Percentiles rank a stretch among this genome's conserved stretches.
Conservation (phyloP, 2,797 vertebrate species). For the Artibeus lituratus region DNA sequence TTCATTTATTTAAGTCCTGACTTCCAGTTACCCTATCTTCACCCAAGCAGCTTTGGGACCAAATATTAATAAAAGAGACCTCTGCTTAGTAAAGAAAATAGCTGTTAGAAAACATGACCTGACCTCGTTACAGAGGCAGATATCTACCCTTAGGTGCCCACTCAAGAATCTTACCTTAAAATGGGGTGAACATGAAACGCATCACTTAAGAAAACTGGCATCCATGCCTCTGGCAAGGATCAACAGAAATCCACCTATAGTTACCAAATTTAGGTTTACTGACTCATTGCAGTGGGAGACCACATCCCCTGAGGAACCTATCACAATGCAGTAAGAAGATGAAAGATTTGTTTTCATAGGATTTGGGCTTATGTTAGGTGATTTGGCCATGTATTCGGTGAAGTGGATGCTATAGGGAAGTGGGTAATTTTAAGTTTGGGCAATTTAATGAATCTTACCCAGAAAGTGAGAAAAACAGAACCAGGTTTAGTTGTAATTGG, state of each 20-base stretch:
- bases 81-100: conserved; percentile 21
- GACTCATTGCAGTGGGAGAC: not conserved
- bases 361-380: not conserved
- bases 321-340: not conserved
- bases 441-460: not conserved
- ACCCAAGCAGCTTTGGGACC: not conserved
- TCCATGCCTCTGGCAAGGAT: not conserved
- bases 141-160: not conserved
- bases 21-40: not conserved
- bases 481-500: not conserved
- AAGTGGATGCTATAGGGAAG: not conserved
- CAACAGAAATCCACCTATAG: not conserved
- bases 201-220: not conserved
- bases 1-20: not conserved
- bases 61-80: not conserved
- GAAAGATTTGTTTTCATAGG: not conserved
- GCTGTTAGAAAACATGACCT: not conserved
- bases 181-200: not conserved
- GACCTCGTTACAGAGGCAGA: not conserved
- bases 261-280: not conserved
- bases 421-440: not conserved
- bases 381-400: not conserved
- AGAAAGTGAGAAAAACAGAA: not conserved
- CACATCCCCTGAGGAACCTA: not conserved
- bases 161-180: conserved; percentile 2